Base-by-base conservation (phyloP, 2,113 vertebrate genomes). In the Alouatta palliata region DNA sequence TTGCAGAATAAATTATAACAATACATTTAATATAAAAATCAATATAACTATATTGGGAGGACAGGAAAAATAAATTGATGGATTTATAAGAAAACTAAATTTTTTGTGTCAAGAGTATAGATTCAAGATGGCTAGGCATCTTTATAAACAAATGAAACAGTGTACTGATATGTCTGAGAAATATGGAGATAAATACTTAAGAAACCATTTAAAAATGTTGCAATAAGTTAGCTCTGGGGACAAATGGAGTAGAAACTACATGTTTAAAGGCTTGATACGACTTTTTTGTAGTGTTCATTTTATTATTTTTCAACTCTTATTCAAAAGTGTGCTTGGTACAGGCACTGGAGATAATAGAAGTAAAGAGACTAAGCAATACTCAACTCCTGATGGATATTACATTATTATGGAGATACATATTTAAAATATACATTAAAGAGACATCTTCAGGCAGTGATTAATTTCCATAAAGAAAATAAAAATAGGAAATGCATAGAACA, bases 181-280 rank as follows among this genome's bases (percentile, higher is more conserved):
- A 83, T 49, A 70, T 6, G 27, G 32, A 94, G 14, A 82, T 30
- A 94, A 93, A 81, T 43, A 79, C 9, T 90, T 96, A 94, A 81
- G n/a, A 95, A 90, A 58, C 47, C 8, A 85, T 66, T 85, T 70
- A 70, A 76, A 73, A 64, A n/a, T 54, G 40, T 58, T 94, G 25
- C 87, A 96, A 71, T 32, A 91, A 27, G 32, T 91, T 82, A 84
- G 45, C 32, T 87, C 30, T 66, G 35, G 20, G 32, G 8, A 91
- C n/a, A 95, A 95, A 5, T 45, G 5, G 3, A 91, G 16, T 1
- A 56, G 43, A 4, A 49, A 45, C 30, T 66, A 3, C 21, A 45
- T 56, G n/a, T 58, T 84, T n/a, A 1, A 2, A 68, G 92, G 10
- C 58, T 76, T 90, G 23, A 47, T 40, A 43, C 87, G 70, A 90